phyloP scores from a whole-genome alignment of 2,113 vertebrate genomes.

The Zosterops borbonicus region DNA sequence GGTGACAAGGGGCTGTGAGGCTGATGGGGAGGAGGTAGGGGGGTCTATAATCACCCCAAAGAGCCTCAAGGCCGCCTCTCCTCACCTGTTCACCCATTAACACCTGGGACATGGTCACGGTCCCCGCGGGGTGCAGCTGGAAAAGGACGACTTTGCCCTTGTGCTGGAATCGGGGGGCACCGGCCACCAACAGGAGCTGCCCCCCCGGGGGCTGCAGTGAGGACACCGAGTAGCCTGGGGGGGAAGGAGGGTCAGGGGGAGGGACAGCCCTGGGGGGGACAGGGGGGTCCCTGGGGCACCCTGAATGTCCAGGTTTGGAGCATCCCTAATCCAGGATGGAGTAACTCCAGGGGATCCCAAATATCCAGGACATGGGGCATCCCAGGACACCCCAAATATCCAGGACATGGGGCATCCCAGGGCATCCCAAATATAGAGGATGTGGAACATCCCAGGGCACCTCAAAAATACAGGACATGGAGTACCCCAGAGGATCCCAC shows the following conservation, averaged over 20 bases:
- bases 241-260: rapidly evolving
- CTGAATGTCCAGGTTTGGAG: rapidly evolving
- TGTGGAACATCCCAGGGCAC: too few relatives aligned
- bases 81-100: constrained; percentile 90
- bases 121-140: constrained; percentile 78
- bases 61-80: rapidly evolving
- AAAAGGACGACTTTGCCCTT: constrained; percentile 95
- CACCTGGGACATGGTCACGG: constrained; percentile 81
- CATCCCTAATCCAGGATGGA: too few relatives aligned
- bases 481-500: too few relatives aligned
- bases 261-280: too few relatives aligned
- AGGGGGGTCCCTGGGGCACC: neutral
- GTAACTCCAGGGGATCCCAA: neutral
- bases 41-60: rapidly evolving
- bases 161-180: constrained; percentile 94
- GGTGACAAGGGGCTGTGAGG: neutral
- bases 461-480: too few relatives aligned
- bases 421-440: too few relatives aligned
- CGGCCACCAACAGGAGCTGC: constrained; percentile 81
- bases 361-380: too few relatives aligned
- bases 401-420: too few relatives aligned
- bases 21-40: rapidly evolving
- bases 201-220: constrained; percentile 81
- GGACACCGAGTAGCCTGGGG: constrained; percentile 89
- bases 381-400: too few relatives aligned